Conservation (phyloP, 2,888 invertebrate species). For the Eupithecia subfuscata region DNA sequence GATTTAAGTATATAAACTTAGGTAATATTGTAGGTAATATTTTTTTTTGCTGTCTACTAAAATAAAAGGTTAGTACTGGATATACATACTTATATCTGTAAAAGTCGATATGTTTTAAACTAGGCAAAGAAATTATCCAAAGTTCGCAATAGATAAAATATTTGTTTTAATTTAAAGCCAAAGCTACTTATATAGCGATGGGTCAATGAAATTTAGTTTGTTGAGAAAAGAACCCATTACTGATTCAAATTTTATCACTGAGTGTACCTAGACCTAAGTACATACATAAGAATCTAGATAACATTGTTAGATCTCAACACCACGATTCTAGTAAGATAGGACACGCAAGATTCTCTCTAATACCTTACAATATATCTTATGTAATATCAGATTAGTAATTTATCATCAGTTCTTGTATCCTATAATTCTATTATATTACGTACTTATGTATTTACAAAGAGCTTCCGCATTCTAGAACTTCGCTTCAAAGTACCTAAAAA, state of each 20-base stretch:
- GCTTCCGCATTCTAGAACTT: conserved; percentile 6
- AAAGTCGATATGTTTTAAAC: neutral
- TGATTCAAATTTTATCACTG: conserved; percentile 3
- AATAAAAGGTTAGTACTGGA: too few relatives aligned
- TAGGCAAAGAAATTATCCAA: neutral
- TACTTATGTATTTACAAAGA: neutral
- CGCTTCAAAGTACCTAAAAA: neutral
- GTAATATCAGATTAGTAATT: conserved; percentile 36
- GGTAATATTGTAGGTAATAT: too few relatives aligned
- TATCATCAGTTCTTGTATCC: conserved; percentile 27
- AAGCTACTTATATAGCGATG: neutral
- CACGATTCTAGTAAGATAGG: conserved; percentile 28
- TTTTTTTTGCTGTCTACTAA: too few relatives aligned
- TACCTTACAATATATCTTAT: conserved; percentile 29
- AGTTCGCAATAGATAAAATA: neutral
- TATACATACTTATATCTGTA: too few relatives aligned
- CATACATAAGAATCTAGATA: conserved; percentile 37
- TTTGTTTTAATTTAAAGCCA: neutral
- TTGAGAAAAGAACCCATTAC: neutral
- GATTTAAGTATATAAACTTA: too few relatives aligned
- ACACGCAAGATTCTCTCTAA: conserved; percentile 30
- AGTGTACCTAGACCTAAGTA: conserved; percentile 23
- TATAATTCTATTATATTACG: conserved; percentile 3
- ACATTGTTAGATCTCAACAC: conserved; percentile 40
- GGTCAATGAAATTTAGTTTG: neutral